phyloP scores from a whole-genome alignment of 2,888 invertebrate species.

The Noctua comes region DNA sequence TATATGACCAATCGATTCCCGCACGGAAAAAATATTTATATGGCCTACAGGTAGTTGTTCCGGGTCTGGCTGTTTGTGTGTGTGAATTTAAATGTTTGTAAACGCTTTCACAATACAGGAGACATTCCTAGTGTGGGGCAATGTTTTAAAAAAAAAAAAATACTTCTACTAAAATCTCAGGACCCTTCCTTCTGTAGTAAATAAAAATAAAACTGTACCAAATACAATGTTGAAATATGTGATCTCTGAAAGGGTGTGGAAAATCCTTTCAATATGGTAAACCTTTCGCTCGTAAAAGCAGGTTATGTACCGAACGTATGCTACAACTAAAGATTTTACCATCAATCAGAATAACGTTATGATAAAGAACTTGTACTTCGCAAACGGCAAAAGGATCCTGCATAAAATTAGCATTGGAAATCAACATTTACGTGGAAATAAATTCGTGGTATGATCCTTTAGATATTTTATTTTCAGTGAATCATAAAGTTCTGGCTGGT shows the following conservation, averaged over 20 bases:
- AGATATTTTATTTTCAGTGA: background rate
- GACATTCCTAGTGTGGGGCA: no score
- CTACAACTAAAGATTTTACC: slow-evolving; percentile 25
- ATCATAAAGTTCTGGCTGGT: slow-evolving; percentile 11
- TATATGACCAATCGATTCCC: no score
- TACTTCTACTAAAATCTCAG: no score
- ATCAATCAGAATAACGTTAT: slow-evolving; percentile 13
- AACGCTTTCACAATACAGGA: no score
- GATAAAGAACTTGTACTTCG: background rate
- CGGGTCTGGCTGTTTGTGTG: no score
- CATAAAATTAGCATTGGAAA: background rate
- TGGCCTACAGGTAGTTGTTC: no score
- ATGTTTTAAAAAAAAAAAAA: no score
- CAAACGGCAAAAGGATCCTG: background rate
- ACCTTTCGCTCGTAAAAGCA: background rate
- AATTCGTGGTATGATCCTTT: background rate
- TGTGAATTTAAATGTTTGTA: no score
- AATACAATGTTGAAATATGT: background rate
- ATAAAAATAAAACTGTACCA: background rate
- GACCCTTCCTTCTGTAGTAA: background rate
- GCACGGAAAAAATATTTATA: no score
- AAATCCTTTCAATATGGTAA: background rate
- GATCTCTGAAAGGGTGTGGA: background rate
- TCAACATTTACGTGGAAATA: background rate
- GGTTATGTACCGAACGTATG: slow-evolving; percentile 1